These are phyloP conservation scores for Cosmia pyralina DNA, from an alignment of 2,888 invertebrate species.

Conservation along the genomic window DNA sequence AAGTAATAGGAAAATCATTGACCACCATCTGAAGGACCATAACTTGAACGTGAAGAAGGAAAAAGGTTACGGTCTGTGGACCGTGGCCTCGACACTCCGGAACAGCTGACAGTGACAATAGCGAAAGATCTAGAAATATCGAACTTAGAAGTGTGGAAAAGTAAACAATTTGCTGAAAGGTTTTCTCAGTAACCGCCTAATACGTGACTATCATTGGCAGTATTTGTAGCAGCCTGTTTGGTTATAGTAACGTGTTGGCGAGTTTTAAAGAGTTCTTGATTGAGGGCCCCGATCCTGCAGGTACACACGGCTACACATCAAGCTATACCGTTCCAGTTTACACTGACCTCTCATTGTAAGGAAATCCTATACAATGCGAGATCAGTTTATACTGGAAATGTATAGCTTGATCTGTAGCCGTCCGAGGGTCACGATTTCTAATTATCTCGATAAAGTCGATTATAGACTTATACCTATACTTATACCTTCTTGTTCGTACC, in stretches of 20 bases:
- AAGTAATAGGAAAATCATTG: conserved; percentile 27
- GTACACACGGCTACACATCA: no score
- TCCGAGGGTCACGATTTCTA: no score
- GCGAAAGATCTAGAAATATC: conserved; percentile 26
- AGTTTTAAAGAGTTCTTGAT: not conserved
- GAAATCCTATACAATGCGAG: no score
- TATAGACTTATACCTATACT: no score
- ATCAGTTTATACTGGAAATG: no score
- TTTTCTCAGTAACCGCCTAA: not conserved
- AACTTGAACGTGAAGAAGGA: conserved; percentile 12
- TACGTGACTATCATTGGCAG: conserved; percentile 7
- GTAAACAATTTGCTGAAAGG: not conserved
- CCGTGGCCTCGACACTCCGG: conserved; percentile 40
- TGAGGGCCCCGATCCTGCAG: no score
- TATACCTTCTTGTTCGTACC: no score
- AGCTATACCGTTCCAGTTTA: no score
- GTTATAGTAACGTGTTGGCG: not conserved
- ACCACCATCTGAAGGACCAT: conserved; percentile 18
- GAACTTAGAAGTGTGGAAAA: not conserved
- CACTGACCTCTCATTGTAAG: no score
- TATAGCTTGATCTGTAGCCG: no score
- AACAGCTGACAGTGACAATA: conserved; percentile 21
- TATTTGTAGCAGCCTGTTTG: not conserved
- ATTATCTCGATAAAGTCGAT: no score
- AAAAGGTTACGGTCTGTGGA: conserved; percentile 39